These are phyloP conservation scores for Emys orbicularis DNA, from an alignment of 2,797 vertebrate species.

Conservation along the genomic window DNA sequence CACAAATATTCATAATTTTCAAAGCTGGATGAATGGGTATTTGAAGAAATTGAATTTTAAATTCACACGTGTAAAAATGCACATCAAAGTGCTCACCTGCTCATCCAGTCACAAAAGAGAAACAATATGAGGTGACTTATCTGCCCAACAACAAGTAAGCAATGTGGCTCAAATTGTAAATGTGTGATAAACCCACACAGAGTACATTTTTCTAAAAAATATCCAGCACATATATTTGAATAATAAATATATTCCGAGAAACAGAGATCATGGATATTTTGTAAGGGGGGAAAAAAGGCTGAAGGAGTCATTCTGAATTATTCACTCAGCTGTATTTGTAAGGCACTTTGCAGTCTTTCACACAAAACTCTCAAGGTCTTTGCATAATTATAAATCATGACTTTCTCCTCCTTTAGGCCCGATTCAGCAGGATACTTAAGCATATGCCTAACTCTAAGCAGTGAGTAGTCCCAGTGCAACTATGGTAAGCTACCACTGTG, in stretches of 20 bases:
- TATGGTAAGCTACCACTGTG: neutral
- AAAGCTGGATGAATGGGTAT: neutral
- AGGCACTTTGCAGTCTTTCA: neutral
- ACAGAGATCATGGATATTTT: neutral
- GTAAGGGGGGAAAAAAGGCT: neutral
- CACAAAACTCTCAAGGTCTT: neutral
- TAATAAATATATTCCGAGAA: neutral
- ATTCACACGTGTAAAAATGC: neutral
- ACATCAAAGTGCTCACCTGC: neutral
- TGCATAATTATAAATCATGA: neutral
- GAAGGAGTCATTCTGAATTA: neutral
- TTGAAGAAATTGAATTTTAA: conserved; percentile 9
- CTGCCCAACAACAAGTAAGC: neutral
- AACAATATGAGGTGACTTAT: neutral
- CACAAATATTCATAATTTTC: neutral
- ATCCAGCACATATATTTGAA: neutral
- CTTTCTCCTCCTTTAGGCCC: neutral
- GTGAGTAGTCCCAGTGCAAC: neutral
- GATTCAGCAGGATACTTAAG: neutral
- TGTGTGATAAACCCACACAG: neutral
- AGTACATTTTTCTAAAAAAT: neutral
- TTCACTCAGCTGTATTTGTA: neutral
- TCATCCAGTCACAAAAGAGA: neutral
- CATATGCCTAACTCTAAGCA: neutral
- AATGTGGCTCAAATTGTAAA: neutral